These are phyloP conservation scores for Perizoma flavofasciatum DNA, from an alignment of 2,888 invertebrate species.

Conservation along the genomic window DNA sequence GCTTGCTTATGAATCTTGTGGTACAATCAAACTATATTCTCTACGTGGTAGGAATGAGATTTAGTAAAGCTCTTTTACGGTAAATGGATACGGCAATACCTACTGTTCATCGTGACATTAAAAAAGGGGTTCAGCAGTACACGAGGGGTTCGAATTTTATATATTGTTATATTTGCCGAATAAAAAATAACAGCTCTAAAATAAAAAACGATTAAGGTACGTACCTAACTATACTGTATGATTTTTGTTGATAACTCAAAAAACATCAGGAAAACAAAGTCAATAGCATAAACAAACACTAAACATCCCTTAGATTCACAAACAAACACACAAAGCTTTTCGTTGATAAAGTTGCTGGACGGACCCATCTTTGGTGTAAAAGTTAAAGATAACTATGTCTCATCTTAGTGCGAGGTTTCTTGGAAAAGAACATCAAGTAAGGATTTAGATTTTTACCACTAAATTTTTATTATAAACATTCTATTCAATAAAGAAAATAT, in stretches of 20 bases:
- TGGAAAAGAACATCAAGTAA: slow-evolving; percentile 1
- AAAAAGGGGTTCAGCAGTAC: no score
- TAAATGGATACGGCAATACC: not conserved
- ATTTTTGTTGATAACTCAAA: no score
- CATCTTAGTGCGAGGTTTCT: slow-evolving; percentile 20
- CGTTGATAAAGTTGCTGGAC: slow-evolving; percentile 35
- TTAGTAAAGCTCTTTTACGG: slow-evolving; percentile 5
- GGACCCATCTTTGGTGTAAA: slow-evolving; percentile 41
- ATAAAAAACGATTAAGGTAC: not conserved
- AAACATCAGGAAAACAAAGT: not conserved
- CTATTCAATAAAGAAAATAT: no score
- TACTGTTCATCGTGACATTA: no score
- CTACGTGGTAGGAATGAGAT: no score
- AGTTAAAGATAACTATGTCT: slow-evolving; percentile 55
- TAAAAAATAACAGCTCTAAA: not conserved
- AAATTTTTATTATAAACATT: no score
- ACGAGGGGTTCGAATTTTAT: no score
- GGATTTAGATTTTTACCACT: no score
- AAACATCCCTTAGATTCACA: slow-evolving; percentile 6
- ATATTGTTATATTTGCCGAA: not conserved
- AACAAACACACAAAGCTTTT: slow-evolving; percentile 35
- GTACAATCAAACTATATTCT: no score
- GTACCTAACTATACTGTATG: not conserved
- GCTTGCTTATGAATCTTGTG: slow-evolving; percentile 32
- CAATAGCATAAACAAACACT: slow-evolving; percentile 16